Percentiles rank a stretch among this genome's conserved stretches.
Conservation (phyloP, 1,140 invertebrate species). For the Magallana angulata region DNA sequence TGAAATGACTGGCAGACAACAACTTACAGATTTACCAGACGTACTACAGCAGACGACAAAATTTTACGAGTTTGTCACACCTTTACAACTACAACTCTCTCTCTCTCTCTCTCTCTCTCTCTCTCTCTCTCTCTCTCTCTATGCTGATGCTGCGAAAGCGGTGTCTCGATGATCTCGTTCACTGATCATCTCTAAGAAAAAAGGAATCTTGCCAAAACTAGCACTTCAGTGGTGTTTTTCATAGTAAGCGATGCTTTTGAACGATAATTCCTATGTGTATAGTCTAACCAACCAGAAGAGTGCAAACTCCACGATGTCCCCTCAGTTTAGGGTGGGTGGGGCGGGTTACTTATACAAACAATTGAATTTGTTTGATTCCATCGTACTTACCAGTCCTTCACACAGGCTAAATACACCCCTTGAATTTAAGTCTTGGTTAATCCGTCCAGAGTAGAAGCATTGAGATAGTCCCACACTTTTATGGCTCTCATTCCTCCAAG, state of each 20-base stretch:
- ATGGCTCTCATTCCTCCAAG: constrained; percentile 19
- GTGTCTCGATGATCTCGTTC: constrained; percentile 19
- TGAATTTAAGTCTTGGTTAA: constrained; percentile 85
- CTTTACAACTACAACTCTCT: too few species aligned
- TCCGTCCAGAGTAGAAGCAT: constrained; percentile 86
- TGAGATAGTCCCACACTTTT: constrained; percentile 65
- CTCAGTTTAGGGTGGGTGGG: neutral
- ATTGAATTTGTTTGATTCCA: neutral
- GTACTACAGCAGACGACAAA: constrained; percentile 28
- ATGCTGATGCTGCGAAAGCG: neutral
- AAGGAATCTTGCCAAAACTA: constrained; percentile 24
- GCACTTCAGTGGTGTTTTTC: constrained; percentile 25
- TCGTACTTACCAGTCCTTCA: constrained; percentile 87
- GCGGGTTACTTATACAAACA: neutral
- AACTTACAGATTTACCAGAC: neutral
- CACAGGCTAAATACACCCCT: constrained; percentile 86
- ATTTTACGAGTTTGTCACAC: neutral
- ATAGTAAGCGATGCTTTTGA: constrained; percentile 18
- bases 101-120: neutral
- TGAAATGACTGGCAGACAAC: neutral
- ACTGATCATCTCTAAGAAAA: neutral
- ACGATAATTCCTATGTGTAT: constrained; percentile 4
- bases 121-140: neutral
- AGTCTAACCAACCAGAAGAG: neutral
- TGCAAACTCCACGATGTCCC: neutral